These are phyloP conservation scores for Sebastes trivittatus DNA, from an alignment of 2,797 vertebrate genomes.

Conservation along the genomic window DNA sequence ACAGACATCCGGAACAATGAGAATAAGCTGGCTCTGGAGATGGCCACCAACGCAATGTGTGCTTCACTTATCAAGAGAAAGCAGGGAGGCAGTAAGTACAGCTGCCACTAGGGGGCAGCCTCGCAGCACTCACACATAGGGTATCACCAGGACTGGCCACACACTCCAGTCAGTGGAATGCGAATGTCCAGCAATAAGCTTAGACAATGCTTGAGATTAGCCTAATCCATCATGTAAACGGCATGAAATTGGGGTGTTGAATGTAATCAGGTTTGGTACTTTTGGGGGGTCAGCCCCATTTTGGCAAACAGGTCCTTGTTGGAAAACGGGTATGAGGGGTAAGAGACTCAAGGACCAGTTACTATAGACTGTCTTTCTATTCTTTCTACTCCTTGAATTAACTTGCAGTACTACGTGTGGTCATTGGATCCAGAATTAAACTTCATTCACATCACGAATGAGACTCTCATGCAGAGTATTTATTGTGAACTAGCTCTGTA, in stretches of 20 bases:
- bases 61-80: constrained; percentile 94
- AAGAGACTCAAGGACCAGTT: neutral
- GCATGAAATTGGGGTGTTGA: neutral
- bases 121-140: neutral
- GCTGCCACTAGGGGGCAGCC: constrained; percentile 19
- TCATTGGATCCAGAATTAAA: neutral
- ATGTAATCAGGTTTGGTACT: neutral
- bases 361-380: neutral
- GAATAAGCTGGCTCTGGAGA: constrained; percentile 95
- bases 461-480: neutral
- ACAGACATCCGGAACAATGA: constrained; percentile 95
- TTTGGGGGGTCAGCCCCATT: neutral
- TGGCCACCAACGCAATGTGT: constrained; percentile 94
- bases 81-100: constrained; percentile 78
- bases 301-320: neutral
- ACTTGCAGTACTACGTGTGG: neutral
- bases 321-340: neutral
- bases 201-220: neutral
- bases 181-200: neutral
- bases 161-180: neutral
- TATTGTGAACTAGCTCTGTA: neutral
- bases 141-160: neutral
- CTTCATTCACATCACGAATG: neutral
- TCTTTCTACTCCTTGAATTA: neutral
- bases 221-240: neutral